Conservation (phyloP, 2,113 vertebrate genomes). For the Merops nubicus region DNA sequence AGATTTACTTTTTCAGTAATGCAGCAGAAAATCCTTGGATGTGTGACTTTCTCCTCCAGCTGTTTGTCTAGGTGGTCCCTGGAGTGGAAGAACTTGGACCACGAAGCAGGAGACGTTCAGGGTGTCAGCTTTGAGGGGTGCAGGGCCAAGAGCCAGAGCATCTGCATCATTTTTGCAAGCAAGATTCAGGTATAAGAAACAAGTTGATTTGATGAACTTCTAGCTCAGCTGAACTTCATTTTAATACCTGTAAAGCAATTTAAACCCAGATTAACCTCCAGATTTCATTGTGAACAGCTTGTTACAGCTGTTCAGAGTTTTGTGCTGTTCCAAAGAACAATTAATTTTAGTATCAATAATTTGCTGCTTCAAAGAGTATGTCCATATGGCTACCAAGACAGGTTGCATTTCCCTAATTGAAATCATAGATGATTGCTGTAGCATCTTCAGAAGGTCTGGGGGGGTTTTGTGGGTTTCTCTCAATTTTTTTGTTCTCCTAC, state of each 20-base stretch:
- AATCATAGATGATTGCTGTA: neutral
- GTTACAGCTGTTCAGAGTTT: constrained; percentile 36
- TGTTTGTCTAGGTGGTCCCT: neutral
- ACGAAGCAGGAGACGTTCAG: rapidly evolving
- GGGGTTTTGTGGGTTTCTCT: no score
- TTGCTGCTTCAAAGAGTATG: neutral
- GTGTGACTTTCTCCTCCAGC: neutral
- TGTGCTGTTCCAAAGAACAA: constrained; percentile 8
- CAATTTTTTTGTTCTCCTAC: neutral
- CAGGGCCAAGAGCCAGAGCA: neutral
- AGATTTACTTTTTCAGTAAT: neutral
- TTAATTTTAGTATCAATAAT: constrained; percentile 26
- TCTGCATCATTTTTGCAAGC: rapidly evolving
- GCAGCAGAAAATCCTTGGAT: neutral
- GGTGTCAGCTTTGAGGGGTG: no score
- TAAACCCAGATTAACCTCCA: neutral
- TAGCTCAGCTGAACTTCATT: neutral
- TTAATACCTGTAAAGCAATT: neutral
- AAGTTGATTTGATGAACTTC: neutral
- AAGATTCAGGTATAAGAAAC: neutral
- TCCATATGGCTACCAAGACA: neutral
- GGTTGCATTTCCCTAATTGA: neutral
- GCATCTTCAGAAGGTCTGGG: neutral
- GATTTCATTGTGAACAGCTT: neutral
- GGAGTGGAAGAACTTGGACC: neutral